A percentile compares a stretch with the other conserved stretches of the same genome.
Conservation (phyloP, 1,140 invertebrate species). For the Gryllus bimaculatus region DNA sequence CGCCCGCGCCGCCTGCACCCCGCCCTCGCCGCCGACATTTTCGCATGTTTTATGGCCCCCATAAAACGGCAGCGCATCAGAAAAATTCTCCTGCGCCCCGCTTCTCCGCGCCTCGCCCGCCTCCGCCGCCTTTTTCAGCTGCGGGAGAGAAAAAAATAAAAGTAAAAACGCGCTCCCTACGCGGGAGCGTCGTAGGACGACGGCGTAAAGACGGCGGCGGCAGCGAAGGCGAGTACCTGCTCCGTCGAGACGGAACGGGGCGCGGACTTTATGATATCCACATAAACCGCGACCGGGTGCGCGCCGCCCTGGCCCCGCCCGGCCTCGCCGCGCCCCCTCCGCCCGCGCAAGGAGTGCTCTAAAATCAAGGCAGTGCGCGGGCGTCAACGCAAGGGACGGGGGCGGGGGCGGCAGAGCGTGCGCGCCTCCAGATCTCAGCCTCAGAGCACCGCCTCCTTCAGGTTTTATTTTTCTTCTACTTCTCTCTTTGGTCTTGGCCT, state of each 20-base stretch:
- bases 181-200: not conserved
- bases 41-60: not conserved
- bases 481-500: no score
- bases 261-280: not conserved
- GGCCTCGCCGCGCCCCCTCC: no score
- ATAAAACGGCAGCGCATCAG: slow-evolving; percentile 3
- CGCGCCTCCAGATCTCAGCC: no score
- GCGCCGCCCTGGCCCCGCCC: no score
- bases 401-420: no score
- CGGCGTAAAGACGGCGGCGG: not conserved
- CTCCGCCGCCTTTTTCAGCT: not conserved
- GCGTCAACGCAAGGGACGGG: not conserved
- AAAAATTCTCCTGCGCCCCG: not conserved
- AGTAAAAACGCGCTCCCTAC: not conserved
- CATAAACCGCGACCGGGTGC: not conserved
- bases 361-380: not conserved
- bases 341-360: not conserved
- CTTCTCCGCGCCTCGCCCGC: not conserved
- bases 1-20: no score
- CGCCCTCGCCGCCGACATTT: not conserved
- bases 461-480: no score
- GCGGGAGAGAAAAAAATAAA: not conserved
- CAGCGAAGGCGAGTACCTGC: not conserved
- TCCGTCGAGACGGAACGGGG: not conserved
- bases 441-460: no score